A percentile compares a stretch with the other conserved stretches of the same genome.
phyloP scores from a whole-genome alignment of 2,797 vertebrate genomes.

The Alfaro cultratus region DNA sequence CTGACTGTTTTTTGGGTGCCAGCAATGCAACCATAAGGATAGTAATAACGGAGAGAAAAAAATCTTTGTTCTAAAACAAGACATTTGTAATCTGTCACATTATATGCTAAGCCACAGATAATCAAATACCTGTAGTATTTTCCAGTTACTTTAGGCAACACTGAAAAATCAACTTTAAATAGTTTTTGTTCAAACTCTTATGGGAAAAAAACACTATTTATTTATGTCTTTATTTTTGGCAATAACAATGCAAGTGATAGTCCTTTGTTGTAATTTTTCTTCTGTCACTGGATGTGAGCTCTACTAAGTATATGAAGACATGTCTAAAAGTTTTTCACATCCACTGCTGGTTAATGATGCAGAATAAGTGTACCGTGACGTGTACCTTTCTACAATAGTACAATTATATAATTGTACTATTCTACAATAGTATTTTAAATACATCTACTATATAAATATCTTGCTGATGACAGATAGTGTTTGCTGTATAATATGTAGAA shows the following conservation, averaged over 20 bases:
- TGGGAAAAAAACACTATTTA: too few species aligned
- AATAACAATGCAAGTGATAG: too few species aligned
- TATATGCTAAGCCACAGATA: background rate
- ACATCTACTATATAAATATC: background rate
- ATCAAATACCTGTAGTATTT: background rate
- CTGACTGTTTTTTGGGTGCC: slow-evolving; percentile 16
- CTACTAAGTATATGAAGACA: too few species aligned
- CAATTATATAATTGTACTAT: too few species aligned
- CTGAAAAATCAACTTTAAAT: background rate
- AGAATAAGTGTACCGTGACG: too few species aligned
- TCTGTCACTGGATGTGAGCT: too few species aligned
- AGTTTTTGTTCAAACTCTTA: background rate
- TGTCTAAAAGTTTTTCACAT: too few species aligned
- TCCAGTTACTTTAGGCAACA: background rate
- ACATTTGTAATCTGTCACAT: background rate
- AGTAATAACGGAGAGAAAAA: background rate
- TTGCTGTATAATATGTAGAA: background rate
- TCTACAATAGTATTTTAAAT: background rate
- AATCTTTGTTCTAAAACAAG: background rate
- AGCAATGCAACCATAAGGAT: slow-evolving; percentile 4
- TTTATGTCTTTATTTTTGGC: too few species aligned
- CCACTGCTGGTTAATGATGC: too few species aligned
- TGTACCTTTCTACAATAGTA: too few species aligned
- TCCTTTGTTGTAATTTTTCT: too few species aligned
- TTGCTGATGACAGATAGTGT: background rate